Conservation (phyloP, 1,140 invertebrate genomes). For the Pogonomyrmex barbatus region DNA sequence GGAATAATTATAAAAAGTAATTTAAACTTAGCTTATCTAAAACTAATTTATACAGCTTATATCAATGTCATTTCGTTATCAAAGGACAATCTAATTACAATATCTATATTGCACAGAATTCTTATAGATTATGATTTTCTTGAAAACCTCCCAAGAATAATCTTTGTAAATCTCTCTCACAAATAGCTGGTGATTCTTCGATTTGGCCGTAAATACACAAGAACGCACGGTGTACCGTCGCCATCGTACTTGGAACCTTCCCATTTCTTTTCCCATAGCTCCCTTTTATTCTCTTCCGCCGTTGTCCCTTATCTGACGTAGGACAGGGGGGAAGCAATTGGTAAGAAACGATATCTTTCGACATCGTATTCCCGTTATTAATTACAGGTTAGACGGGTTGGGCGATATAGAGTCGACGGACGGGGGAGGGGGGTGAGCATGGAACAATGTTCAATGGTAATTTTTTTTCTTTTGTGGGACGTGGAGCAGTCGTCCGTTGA, state of each 20-base stretch:
- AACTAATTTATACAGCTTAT: neutral
- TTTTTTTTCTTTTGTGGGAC: neutral
- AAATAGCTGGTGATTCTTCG: slow-evolving; percentile 30
- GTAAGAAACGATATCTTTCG: slow-evolving; percentile 53
- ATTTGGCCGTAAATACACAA: slow-evolving; percentile 30
- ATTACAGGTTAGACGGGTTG: slow-evolving; percentile 24
- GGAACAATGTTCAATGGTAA: slow-evolving; percentile 3
- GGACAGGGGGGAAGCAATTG: slow-evolving; percentile 18
- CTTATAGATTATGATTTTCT: neutral
- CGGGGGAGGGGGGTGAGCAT: neutral
- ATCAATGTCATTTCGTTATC: neutral
- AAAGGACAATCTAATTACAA: neutral
- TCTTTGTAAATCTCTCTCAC: slow-evolving; percentile 25
- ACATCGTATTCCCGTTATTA: slow-evolving; percentile 56
- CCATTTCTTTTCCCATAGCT: slow-evolving; percentile 41
- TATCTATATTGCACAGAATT: neutral
- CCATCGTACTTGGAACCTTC: slow-evolving; percentile 33
- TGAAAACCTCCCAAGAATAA: neutral
- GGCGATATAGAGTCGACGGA: neutral
- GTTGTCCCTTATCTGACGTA: slow-evolving; percentile 39
- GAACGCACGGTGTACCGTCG: slow-evolving; percentile 28
- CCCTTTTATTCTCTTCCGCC: slow-evolving; percentile 14
- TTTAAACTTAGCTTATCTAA: neutral
- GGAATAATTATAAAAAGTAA: neutral
- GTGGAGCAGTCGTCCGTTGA: neutral